Conservation (phyloP, 37 sponge, comb jelly and placozoan species). For the Lycopodina hypogea region DNA sequence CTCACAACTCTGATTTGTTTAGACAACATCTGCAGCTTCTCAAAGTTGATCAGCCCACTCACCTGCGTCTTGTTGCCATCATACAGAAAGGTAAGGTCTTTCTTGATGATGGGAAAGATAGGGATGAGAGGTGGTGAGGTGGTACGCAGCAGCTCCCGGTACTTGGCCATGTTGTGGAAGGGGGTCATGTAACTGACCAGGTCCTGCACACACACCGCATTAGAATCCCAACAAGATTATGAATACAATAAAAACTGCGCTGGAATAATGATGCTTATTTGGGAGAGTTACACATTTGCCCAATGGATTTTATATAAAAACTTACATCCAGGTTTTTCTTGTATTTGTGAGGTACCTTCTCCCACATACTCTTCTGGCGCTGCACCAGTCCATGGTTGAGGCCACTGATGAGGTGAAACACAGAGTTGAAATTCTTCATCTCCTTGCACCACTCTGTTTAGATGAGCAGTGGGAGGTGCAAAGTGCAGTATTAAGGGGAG, state of each 20-base stretch:
- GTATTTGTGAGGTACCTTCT: constrained; percentile 81
- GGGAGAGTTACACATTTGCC: no score
- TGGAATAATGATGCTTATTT: no score
- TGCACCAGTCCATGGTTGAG: constrained; percentile 74
- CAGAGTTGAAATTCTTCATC: constrained; percentile 72
- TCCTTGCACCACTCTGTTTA: constrained; percentile 59
- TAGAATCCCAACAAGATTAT: no score
- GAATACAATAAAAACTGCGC: no score
- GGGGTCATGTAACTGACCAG: constrained; percentile 82
- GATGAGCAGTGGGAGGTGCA: background rate
- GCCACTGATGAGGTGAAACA: constrained; percentile 84
- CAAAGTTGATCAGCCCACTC: constrained; percentile 90
- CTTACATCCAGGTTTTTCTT: constrained; percentile 67
- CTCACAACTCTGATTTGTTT: constrained; percentile 66
- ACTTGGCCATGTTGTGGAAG: constrained; percentile 94
- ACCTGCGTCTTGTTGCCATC: constrained; percentile 77
- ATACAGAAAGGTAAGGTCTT: constrained; percentile 91
- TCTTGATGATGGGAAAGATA: constrained; percentile 95
- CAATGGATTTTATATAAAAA: no score
- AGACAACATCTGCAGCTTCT: constrained; percentile 81
- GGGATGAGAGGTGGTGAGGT: constrained; percentile 83
- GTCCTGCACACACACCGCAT: no score
- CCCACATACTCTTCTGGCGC: constrained; percentile 77
- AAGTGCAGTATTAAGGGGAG: background rate
- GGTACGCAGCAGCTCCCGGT: constrained; percentile 75